Conservation (phyloP, 92 coral and sea anemone genomes). For the Montipora capitata region DNA sequence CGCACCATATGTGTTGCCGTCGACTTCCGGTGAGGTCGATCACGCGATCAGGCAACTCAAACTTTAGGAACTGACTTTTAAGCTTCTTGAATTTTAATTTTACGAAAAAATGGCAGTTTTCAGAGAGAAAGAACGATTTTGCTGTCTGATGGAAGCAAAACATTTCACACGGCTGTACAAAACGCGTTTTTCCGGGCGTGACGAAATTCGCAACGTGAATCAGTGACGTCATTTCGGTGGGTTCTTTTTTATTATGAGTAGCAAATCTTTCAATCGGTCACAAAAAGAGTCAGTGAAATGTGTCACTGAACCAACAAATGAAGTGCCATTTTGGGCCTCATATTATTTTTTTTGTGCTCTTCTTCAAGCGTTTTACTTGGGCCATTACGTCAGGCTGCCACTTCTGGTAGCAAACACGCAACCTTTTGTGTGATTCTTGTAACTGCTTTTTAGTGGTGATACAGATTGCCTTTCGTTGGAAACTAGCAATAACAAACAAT, state of each 20-base stretch:
- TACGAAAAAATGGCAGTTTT: background rate
- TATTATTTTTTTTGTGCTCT: background rate
- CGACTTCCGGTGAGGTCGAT: background rate
- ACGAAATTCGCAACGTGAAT: background rate
- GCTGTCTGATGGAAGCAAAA: constrained; percentile 1
- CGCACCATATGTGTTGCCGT: background rate
- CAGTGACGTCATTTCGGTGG: background rate
- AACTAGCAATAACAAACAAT: too few relatives aligned
- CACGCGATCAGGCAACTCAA: background rate
- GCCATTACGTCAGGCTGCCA: background rate
- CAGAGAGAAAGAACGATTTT: background rate
- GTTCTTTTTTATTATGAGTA: background rate
- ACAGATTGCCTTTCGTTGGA: too few relatives aligned
- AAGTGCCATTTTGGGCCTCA: background rate
- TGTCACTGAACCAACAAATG: background rate
- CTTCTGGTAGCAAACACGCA: background rate
- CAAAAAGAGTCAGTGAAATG: background rate
- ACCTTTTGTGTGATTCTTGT: background rate
- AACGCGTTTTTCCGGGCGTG: background rate
- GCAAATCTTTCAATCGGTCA: background rate
- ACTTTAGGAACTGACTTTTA: background rate
- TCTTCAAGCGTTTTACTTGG: background rate
- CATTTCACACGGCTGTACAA: background rate
- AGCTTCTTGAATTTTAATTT: background rate
- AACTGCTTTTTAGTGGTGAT: background rate